Evolutionary conservation across 2,888 invertebrate genomes (phyloP).

Genomic region (Phyllotreta striolata): DNA sequence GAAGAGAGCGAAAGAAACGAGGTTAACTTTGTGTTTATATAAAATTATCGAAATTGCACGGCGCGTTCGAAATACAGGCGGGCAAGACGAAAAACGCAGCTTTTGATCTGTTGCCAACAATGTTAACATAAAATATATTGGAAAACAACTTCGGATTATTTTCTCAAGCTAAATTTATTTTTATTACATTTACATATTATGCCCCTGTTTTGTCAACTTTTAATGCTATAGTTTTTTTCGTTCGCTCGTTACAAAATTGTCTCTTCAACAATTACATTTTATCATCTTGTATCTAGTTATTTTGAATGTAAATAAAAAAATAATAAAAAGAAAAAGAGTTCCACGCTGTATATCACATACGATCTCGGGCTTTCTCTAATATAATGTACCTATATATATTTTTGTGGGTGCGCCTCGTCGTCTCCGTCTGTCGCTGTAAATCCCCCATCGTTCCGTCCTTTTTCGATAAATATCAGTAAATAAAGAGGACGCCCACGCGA

Average conservation of each 20-base stretch:
- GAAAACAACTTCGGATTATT: constrained; percentile 25
- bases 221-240: constrained; percentile 3
- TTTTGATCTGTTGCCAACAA: constrained; percentile 33
- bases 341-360: constrained; percentile 3
- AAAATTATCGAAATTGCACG: constrained; percentile 25
- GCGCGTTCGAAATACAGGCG: constrained; percentile 12
- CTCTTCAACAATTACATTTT: no score
- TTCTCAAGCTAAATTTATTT: constrained; percentile 27
- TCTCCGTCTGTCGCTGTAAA: constrained; percentile 30
- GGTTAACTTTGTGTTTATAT: constrained; percentile 27
- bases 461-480: constrained; percentile 32
- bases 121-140: constrained; percentile 30
- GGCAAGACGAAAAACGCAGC: constrained; percentile 22
- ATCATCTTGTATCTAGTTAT: no score
- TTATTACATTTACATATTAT: constrained; percentile 23
- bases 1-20: constrained; percentile 16
- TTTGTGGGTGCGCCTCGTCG: constrained; percentile 30
- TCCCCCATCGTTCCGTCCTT: constrained; percentile 26
- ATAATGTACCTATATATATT: constrained; percentile 33
- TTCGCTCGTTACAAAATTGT: no score
- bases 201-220: constrained; percentile 18
- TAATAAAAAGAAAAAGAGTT: no score
- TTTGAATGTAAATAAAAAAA: no score
- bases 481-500: constrained; percentile 37
- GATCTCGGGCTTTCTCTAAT: constrained; percentile 34